Base-by-base conservation (phyloP, 2,113 vertebrate genomes). In the Datnioides undecimradiatus region DNA sequence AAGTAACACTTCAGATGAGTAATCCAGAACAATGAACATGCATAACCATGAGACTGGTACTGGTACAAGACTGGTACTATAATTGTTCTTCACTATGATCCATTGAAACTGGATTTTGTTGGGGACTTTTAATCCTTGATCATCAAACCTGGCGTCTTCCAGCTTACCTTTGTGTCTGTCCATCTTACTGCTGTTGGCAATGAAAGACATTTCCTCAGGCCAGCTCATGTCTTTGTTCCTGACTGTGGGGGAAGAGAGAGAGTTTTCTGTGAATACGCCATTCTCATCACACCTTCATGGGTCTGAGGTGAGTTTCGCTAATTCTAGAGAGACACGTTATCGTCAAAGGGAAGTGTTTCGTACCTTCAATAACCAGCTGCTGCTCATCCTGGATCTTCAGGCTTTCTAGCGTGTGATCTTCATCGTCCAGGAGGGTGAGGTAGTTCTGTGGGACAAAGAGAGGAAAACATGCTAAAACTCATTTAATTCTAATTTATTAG, bases 211-310 rank as follows among this genome's bases (percentile, higher is more conserved):
- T 86, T 99, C 98, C 77, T 99, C 98, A 8, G 98, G 98, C 98
- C 98, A 99, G 93, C 98, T 99, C 98, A 99, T 99, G 92, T 99
- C 98, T 96, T 99, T 99, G 94, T 99, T 99, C 48, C 98, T 95
- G 94, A 99, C 98, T 99, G 66, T 93, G 86, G 0, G 27, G 4
- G 91, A 92, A 3, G 89, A 93, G 38, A 88, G 65, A 93, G 1
- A 81, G 1, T 43, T 43, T 41, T n/a, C 1, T 43, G 11, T 49
- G 29, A 74, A 51, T 21, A 63, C 57, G 63, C 8, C 33, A 46
- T 48, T 69, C 51, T 3, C 4, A 12, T 25, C 5, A 1, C 10
- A 55, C 23, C 23, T 58, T 63, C 8, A 90, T 0, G 5, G 23
- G 45, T 8, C 11, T 71, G 46, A 74, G 65, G 34, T 45, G 23